These are phyloP conservation scores for Glaucopsyche alexis DNA, from an alignment of 2,888 invertebrate species.

Conservation along the genomic window DNA sequence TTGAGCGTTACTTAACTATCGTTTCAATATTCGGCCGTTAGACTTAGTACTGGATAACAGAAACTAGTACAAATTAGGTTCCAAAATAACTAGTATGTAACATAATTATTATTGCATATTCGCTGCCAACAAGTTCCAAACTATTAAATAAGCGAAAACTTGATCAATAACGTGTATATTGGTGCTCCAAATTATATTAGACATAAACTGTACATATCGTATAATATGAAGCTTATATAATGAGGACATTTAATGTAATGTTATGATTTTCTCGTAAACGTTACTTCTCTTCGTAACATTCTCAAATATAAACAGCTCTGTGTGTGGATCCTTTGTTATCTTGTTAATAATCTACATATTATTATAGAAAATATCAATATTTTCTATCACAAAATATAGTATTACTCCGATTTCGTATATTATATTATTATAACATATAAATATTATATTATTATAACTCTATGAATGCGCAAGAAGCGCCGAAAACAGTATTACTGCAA, in stretches of 20 bases:
- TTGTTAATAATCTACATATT: no score
- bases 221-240: not conserved
- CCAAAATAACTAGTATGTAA: not conserved
- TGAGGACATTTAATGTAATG: not conserved
- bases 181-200: not conserved
- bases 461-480: not conserved
- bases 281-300: not conserved
- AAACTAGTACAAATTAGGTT: not conserved
- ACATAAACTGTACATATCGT: not conserved
- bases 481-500: not conserved
- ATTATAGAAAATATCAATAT: no score
- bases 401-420: no score
- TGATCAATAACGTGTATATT: not conserved
- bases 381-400: no score
- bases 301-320: not conserved
- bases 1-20: no score
- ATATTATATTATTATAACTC: no score
- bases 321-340: not conserved
- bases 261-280: not conserved
- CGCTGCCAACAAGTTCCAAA: not conserved
- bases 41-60: no score
- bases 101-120: slow-evolving; percentile 5
- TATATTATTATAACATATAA: no score
- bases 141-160: not conserved
- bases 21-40: no score